phyloP scores from a whole-genome alignment of 2,888 invertebrate genomes.

The Plebejus anna region DNA sequence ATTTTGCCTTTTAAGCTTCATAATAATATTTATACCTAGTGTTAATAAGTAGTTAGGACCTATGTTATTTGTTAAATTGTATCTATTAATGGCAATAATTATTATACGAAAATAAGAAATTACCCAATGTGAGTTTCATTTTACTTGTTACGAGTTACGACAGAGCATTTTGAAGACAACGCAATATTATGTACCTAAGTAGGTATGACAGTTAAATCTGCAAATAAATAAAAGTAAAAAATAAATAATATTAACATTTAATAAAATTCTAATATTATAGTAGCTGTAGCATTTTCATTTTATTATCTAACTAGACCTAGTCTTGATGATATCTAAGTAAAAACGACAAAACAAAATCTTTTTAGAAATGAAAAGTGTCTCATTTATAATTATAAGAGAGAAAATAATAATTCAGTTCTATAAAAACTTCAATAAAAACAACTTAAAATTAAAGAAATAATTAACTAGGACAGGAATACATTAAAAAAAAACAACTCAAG shows the following conservation, averaged over 20 bases:
- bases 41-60: not conserved
- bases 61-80: constrained; percentile 4
- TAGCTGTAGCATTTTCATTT: not conserved
- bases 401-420: not conserved
- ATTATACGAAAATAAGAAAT: not conserved
- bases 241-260: not conserved
- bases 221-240: too few relatives aligned
- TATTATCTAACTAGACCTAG: not conserved
- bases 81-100: not conserved
- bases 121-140: not conserved
- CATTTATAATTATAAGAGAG: not conserved
- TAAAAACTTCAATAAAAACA: not conserved
- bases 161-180: too few relatives aligned
- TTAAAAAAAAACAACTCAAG: too few relatives aligned
- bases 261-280: not conserved
- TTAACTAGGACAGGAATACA: too few relatives aligned
- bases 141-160: not conserved
- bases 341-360: not conserved
- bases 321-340: not conserved
- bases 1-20: not conserved
- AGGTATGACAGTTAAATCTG: too few relatives aligned
- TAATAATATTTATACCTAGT: not conserved
- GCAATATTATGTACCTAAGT: too few relatives aligned
- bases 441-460: too few relatives aligned
- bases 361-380: not conserved